Evolutionary conservation across 2,888 invertebrate species (phyloP).

Genomic region (Miltochrista miniata): DNA sequence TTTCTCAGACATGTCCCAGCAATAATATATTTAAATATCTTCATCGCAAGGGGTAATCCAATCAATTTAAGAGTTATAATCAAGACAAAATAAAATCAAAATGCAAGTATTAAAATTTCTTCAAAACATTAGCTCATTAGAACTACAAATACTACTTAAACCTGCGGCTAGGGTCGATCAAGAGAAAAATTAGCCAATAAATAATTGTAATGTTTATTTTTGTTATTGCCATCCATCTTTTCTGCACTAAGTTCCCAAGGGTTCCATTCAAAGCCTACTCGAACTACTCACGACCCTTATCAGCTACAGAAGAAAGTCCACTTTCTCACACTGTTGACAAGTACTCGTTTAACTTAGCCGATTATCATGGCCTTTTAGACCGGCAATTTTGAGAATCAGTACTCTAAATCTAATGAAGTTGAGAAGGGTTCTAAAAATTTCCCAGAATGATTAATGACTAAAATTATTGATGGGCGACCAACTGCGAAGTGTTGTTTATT

Average conservation of each 20-base stretch:
- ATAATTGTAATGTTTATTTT: too few relatives aligned
- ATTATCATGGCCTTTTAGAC: conserved; percentile 49
- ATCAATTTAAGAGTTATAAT: too few relatives aligned
- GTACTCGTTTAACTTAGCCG: conserved; percentile 62
- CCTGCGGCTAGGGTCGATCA: too few relatives aligned
- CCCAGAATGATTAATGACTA: conserved; percentile 21
- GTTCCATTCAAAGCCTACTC: conserved; percentile 3
- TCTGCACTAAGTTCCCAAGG: neutral
- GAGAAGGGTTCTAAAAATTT: conserved; percentile 22
- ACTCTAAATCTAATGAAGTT: conserved; percentile 34
- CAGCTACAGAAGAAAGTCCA: conserved; percentile 48
- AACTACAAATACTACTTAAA: too few relatives aligned
- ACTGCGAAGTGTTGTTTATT: conserved; percentile 8
- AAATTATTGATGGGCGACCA: conserved; percentile 10
- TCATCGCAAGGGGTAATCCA: too few relatives aligned
- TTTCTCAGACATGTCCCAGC: too few relatives aligned
- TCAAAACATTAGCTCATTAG: too few relatives aligned
- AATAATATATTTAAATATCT: too few relatives aligned
- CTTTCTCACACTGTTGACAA: conserved; percentile 58
- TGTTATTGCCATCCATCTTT: conserved; percentile 2
- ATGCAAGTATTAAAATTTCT: too few relatives aligned
- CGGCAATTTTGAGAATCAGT: conserved; percentile 37
- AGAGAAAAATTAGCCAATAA: too few relatives aligned
- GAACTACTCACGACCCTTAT: conserved; percentile 7
- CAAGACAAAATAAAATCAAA: too few relatives aligned